Evolutionary conservation across 2,888 invertebrate genomes (phyloP).

Genomic region (Geotrupes spiniger): DNA sequence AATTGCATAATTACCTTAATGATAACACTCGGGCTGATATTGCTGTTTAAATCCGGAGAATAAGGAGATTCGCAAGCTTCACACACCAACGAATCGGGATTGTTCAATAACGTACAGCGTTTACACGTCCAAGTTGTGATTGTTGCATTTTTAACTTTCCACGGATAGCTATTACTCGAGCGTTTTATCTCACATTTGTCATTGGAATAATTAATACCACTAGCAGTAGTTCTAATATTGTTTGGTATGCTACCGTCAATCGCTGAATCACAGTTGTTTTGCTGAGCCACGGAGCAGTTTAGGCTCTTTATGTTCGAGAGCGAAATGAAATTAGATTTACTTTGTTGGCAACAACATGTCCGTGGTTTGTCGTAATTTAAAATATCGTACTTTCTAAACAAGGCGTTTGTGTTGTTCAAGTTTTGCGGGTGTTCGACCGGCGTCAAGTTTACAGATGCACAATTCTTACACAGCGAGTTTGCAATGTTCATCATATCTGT

Average conservation of each 20-base stretch:
- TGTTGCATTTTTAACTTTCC: slow-evolving; percentile 40
- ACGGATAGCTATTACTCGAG: slow-evolving; percentile 39
- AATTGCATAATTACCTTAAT: slow-evolving; percentile 47
- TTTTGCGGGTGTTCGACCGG: slow-evolving; percentile 44
- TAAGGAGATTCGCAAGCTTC: slow-evolving; percentile 72
- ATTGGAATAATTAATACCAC: slow-evolving; percentile 44
- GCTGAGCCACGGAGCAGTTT: slow-evolving; percentile 45
- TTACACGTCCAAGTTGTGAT: slow-evolving; percentile 64
- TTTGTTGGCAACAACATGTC: slow-evolving; percentile 42
- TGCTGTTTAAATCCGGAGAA: slow-evolving; percentile 47
- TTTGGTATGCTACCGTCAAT: slow-evolving; percentile 39
- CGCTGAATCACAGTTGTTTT: slow-evolving; percentile 38
- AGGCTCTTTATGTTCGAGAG: slow-evolving; percentile 46
- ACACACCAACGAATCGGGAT: slow-evolving; percentile 63
- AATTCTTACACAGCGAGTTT: slow-evolving; percentile 47
- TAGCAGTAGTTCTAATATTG: slow-evolving; percentile 47
- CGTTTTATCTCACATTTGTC: slow-evolving; percentile 22
- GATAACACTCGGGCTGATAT: slow-evolving; percentile 50
- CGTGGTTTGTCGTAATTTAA: slow-evolving; percentile 39
- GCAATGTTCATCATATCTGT: slow-evolving; percentile 45
- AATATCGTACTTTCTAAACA: slow-evolving; percentile 40
- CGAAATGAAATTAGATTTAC: slow-evolving; percentile 40
- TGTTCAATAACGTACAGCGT: slow-evolving; percentile 74
- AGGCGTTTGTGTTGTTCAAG: slow-evolving; percentile 25
- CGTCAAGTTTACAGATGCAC: slow-evolving; percentile 39